phyloP scores from a whole-genome alignment of 2,797 vertebrate species.

The Ptychadena robeensis region DNA sequence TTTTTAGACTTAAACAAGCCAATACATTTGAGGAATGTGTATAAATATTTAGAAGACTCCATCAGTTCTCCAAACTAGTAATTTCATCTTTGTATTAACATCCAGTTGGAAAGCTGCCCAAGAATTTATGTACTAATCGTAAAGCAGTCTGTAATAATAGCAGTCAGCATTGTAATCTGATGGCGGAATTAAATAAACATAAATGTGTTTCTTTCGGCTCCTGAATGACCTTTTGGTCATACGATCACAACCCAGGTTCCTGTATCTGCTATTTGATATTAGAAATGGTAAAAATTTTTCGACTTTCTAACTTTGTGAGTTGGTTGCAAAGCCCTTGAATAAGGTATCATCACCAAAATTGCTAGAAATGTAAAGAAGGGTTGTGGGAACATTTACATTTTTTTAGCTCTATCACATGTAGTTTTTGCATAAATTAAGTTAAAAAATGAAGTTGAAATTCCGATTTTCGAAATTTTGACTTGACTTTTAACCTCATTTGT shows the following conservation, averaged over 20 bases:
- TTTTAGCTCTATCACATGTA: too few species aligned
- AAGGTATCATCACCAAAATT: too few species aligned
- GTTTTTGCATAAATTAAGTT: too few species aligned
- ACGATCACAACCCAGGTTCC: constrained; percentile 20
- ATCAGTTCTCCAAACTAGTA: constrained; percentile 15
- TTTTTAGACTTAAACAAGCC: not conserved
- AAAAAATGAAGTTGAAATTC: too few species aligned
- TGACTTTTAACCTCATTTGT: too few species aligned
- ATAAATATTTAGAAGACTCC: constrained; percentile 16
- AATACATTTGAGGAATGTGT: not conserved
- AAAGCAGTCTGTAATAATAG: constrained; percentile 24
- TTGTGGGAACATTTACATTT: too few species aligned
- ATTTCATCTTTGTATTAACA: constrained; percentile 46
- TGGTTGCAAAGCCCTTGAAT: too few species aligned
- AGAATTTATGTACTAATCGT: constrained; percentile 25
- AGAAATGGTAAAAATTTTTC: too few species aligned
- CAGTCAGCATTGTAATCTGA: constrained; percentile 22
- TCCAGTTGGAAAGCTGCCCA: constrained; percentile 30
- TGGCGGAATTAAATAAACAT: constrained; percentile 26
- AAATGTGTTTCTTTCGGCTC: constrained; percentile 32
- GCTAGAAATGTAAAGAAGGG: too few species aligned
- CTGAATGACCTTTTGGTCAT: constrained; percentile 47
- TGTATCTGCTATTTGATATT: constrained; percentile 35
- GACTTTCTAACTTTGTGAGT: too few species aligned
- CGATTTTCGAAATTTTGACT: too few species aligned